Conservation (phyloP, 2,797 vertebrate genomes). For the Schizopygopsis malacanthus region DNA sequence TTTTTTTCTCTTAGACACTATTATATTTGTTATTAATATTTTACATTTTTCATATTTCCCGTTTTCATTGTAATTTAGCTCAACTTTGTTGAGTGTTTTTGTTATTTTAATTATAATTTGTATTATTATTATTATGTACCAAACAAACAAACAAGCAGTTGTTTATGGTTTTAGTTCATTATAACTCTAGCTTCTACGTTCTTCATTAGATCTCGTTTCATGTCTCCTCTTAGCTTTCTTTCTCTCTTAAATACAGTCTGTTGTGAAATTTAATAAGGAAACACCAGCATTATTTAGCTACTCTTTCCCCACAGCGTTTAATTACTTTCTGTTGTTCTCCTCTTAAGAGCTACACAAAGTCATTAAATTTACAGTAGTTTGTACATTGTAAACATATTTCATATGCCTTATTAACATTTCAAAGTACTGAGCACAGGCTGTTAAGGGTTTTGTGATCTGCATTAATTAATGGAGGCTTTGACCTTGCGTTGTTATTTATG, state of each 20-base stretch:
- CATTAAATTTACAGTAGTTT: slow-evolving; percentile 58
- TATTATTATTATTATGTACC: neutral
- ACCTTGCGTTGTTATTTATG: slow-evolving; percentile 57
- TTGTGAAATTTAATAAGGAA: slow-evolving; percentile 42
- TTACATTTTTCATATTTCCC: neutral
- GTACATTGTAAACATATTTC: slow-evolving; percentile 55
- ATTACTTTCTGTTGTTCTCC: slow-evolving; percentile 31
- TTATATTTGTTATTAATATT: neutral
- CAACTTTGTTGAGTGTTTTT: neutral
- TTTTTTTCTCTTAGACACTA: neutral
- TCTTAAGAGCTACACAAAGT: slow-evolving; percentile 54
- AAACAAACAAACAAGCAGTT: neutral
- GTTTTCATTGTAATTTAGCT: neutral
- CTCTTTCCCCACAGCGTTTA: slow-evolving; percentile 21
- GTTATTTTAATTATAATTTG: neutral
- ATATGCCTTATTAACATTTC: slow-evolving; percentile 61
- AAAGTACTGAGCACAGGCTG: slow-evolving; percentile 53
- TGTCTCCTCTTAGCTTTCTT: slow-evolving; percentile 8
- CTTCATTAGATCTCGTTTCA: slow-evolving; percentile 21
- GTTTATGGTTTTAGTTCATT: slow-evolving; percentile 5
- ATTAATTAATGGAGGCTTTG: slow-evolving; percentile 59
- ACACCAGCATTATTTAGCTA: slow-evolving; percentile 35
- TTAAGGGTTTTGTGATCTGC: slow-evolving; percentile 55
- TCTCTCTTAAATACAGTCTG: slow-evolving; percentile 28
- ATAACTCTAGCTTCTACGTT: neutral